Percentiles rank a stretch among this genome's conserved stretches.
Conservation (phyloP, 2,888 invertebrate genomes). For the Sinohyriopsis cumingii region DNA sequence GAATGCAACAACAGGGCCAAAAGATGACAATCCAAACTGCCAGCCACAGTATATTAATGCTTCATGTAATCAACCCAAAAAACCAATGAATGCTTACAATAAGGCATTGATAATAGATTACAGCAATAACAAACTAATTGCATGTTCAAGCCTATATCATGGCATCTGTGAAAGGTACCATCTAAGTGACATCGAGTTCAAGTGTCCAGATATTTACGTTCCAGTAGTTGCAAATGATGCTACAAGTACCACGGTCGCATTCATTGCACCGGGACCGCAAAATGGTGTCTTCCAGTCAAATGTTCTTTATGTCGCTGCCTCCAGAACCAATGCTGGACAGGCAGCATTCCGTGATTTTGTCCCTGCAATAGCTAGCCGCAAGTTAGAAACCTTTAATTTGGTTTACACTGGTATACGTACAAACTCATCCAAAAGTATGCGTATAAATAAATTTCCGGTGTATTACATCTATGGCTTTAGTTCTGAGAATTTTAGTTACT, state of each 20-base stretch:
- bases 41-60: constrained; percentile 71
- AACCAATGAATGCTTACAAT: constrained; percentile 87
- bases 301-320: constrained; percentile 95
- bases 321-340: constrained; percentile 71
- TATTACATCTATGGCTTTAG: constrained; percentile 97
- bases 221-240: constrained; percentile 97
- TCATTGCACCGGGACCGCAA: constrained; percentile 92
- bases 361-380: constrained; percentile 93
- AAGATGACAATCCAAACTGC: constrained; percentile 91
- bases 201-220: constrained; percentile 22
- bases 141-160: constrained; percentile 92
- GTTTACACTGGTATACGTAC: constrained; percentile 79
- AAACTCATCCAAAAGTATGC: constrained; percentile 75
- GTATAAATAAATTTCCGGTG: constrained; percentile 92
- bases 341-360: constrained; percentile 77
- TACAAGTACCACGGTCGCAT: constrained; percentile 94
- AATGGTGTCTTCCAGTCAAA: constrained; percentile 32
- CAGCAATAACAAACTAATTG: constrained; percentile 88
- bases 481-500: constrained; percentile 96
- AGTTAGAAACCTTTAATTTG: constrained; percentile 90
- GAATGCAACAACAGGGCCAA: constrained; percentile 74
- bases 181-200: constrained; percentile 88
- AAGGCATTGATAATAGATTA: constrained; percentile 96
- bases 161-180: constrained; percentile 92
- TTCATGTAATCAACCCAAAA: constrained; percentile 22